A percentile compares a stretch with the other conserved stretches of the same genome.
Evolutionary conservation across 2,113 vertebrate genomes (phyloP).

Genomic region (Laterallus jamaicensis): DNA sequence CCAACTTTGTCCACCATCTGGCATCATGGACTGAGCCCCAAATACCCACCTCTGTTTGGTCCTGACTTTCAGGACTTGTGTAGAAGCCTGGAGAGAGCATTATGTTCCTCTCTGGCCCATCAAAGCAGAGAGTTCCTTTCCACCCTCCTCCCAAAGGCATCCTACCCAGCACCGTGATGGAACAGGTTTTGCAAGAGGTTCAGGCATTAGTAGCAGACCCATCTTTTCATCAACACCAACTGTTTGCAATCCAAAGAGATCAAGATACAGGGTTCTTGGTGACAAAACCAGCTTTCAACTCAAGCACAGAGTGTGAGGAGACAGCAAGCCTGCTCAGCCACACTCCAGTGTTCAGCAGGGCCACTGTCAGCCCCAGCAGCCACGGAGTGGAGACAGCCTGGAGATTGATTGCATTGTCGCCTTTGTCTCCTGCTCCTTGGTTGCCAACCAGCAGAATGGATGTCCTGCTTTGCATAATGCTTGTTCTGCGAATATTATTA

Average conservation of each 20-base stretch:
- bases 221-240: background rate
- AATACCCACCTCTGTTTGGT: background rate
- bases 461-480: slow-evolving; percentile 33
- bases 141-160: background rate
- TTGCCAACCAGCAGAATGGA: background rate
- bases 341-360: background rate
- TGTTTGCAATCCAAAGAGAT: background rate
- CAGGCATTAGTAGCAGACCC: background rate
- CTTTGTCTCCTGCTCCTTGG: background rate
- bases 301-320: background rate
- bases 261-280: background rate
- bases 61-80: background rate
- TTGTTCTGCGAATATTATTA: background rate
- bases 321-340: background rate
- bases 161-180: background rate
- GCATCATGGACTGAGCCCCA: background rate
- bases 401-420: background rate
- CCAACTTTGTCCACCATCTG: background rate
- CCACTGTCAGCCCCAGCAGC: background rate
- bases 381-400: accelerated
- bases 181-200: background rate
- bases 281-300: background rate
- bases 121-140: background rate
- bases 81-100: background rate
- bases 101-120: background rate